phyloP scores from a whole-genome alignment of 1,140 invertebrate genomes.

The honey bee (Apis mellifera) region DNA sequence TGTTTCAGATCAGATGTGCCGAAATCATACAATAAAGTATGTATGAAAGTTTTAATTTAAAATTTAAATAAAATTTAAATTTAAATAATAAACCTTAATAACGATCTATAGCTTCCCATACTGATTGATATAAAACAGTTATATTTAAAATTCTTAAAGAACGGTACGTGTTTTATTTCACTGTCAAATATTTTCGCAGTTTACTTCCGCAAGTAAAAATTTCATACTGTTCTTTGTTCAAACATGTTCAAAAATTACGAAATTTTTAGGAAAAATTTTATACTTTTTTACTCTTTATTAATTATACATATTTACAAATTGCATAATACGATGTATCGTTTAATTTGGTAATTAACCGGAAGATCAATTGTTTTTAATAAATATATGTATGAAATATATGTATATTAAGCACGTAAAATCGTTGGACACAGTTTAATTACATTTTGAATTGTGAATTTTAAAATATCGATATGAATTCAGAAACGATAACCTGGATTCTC shows the following conservation, averaged over 20 bases:
- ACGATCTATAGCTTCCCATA: not conserved
- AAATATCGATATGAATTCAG: not conserved
- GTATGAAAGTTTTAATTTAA: not conserved
- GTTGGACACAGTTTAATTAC: not conserved
- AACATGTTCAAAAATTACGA: not conserved
- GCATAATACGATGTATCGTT: not conserved
- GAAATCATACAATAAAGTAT: not conserved
- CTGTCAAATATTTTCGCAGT: slow-evolving; percentile 2
- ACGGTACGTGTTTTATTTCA: slow-evolving; percentile 19
- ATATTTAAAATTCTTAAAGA: slow-evolving; percentile 22
- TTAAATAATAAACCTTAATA: slow-evolving; percentile 4
- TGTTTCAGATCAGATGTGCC: not conserved
- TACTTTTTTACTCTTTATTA: not conserved
- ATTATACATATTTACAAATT: not conserved
- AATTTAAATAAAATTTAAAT: no score
- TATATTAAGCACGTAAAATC: slow-evolving; percentile 38
- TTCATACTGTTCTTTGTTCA: not conserved
- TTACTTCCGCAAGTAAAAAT: slow-evolving; percentile 24
- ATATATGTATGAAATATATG: slow-evolving; percentile 32
- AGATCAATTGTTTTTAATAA: not conserved
- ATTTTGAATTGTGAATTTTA: not conserved
- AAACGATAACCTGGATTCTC: not conserved
- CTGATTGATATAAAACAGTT: not conserved
- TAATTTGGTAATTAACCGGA: slow-evolving; percentile 43
- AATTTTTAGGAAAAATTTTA: not conserved